These are phyloP conservation scores for Drepanosiphum platanoidis DNA, from an alignment of 2,888 invertebrate genomes.

Conservation along the genomic window DNA sequence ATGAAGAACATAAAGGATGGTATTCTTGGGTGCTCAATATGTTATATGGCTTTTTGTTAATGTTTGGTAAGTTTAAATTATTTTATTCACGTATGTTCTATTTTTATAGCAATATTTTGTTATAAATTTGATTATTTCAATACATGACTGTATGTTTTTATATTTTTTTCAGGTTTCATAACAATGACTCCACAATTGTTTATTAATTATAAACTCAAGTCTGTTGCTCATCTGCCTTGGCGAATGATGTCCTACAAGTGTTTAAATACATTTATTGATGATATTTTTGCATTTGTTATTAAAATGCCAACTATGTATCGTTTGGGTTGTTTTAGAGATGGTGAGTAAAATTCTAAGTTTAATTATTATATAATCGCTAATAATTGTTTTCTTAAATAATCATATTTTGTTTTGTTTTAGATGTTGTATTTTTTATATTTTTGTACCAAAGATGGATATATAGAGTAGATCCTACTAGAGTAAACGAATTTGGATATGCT, in stretches of 20 bases:
- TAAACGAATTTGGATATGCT: slow-evolving; percentile 98
- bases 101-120: not conserved
- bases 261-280: slow-evolving; percentile 98
- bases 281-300: slow-evolving; percentile 99
- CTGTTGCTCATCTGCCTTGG: slow-evolving; percentile 99
- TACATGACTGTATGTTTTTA: too few relatives aligned
- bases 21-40: slow-evolving; percentile 97
- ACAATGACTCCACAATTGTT: slow-evolving; percentile 99
- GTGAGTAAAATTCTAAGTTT: slow-evolving; percentile 68
- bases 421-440: slow-evolving; percentile 98
- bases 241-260: slow-evolving; percentile 99
- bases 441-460: slow-evolving; percentile 99
- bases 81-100: not conserved
- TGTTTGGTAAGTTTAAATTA: slow-evolving; percentile 74
- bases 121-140: too few relatives aligned
- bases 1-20: slow-evolving; percentile 98
- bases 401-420: slow-evolving; percentile 68
- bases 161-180: slow-evolving; percentile 83
- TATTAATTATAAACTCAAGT: slow-evolving; percentile 99
- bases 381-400: too few relatives aligned
- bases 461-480: slow-evolving; percentile 91
- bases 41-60: slow-evolving; percentile 96
- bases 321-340: slow-evolving; percentile 97
- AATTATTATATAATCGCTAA: not conserved
- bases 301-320: slow-evolving; percentile 99